phyloP scores from a whole-genome alignment of 37 sponge, comb jelly and placozoan genomes.

The Eunapius fragilis region DNA sequence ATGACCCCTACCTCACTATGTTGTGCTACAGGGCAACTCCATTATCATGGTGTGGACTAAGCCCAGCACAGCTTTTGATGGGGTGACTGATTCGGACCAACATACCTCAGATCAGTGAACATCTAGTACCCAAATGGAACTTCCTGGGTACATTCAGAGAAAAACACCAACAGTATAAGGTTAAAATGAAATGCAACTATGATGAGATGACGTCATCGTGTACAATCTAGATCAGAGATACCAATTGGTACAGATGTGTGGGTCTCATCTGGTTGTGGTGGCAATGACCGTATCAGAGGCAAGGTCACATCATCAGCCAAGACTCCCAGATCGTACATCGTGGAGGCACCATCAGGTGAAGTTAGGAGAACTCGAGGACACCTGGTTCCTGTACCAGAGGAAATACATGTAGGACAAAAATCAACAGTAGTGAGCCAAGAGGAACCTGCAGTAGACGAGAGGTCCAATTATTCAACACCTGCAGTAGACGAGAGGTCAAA shows the following conservation, averaged over 20 bases:
- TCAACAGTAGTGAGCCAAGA: no score
- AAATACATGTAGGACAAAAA: no score
- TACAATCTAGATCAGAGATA: background rate
- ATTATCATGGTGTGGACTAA: conserved; percentile 49
- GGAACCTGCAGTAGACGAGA: no score
- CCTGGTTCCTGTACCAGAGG: background rate
- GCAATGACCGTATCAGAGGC: background rate
- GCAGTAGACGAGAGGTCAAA: no score
- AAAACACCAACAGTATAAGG: conserved; percentile 1
- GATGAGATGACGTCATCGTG: no score
- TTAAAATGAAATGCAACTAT: conserved; percentile 18
- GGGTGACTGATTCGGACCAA: conserved; percentile 29
- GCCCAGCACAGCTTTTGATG: conserved; percentile 56
- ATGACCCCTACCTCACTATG: conserved; percentile 30
- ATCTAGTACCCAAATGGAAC: conserved; percentile 47
- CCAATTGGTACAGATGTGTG: conserved; percentile 41
- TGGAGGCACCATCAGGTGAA: conserved; percentile 29
- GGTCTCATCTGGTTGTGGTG: conserved; percentile 17
- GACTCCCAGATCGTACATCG: conserved; percentile 30
- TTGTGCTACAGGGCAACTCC: conserved; percentile 65
- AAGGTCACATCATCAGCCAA: background rate
- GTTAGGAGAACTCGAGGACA: conserved; percentile 22
- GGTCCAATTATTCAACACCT: no score
- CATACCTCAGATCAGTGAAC: conserved; percentile 36
- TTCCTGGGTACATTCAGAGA: conserved; percentile 32